phyloP scores from a whole-genome alignment of 2,113 vertebrate species.

The Oncorhynchus nerka region DNA sequence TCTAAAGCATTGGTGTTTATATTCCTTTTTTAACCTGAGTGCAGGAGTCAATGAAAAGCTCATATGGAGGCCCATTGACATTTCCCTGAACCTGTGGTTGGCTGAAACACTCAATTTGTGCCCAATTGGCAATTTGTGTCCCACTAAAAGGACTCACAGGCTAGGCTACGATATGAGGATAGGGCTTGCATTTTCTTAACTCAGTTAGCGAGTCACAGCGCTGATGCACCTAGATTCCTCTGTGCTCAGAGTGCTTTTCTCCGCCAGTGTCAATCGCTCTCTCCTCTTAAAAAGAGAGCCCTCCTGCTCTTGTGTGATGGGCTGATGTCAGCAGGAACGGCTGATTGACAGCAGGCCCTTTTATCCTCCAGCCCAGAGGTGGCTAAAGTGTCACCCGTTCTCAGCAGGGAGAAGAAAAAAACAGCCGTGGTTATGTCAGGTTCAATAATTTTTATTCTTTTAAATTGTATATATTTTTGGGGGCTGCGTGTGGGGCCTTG shows the following conservation, averaged over 20 bases:
- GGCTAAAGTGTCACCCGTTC: not conserved
- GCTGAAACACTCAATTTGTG: slow-evolving; percentile 62
- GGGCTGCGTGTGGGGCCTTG: slow-evolving; percentile 54
- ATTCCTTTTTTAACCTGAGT: not conserved
- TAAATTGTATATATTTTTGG: slow-evolving; percentile 47
- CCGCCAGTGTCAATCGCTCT: slow-evolving; percentile 57
- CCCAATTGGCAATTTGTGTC: slow-evolving; percentile 65
- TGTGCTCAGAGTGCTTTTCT: slow-evolving; percentile 61
- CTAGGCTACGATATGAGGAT: slow-evolving; percentile 7
- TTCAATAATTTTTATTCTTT: slow-evolving; percentile 34
- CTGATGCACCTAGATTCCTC: slow-evolving; percentile 51
- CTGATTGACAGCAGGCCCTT: slow-evolving; percentile 72
- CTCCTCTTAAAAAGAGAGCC: slow-evolving; percentile 60
- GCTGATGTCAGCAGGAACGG: slow-evolving; percentile 72
- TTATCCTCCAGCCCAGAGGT: slow-evolving; percentile 59
- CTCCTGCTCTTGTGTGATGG: slow-evolving; percentile 43
- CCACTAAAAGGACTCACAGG: slow-evolving; percentile 60
- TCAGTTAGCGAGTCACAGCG: slow-evolving; percentile 63
- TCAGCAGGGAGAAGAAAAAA: too few relatives aligned
- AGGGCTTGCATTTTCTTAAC: slow-evolving; percentile 65
- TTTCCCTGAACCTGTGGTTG: slow-evolving; percentile 44
- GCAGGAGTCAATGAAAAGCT: slow-evolving; percentile 62
- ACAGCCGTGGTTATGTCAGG: too few relatives aligned
- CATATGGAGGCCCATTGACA: slow-evolving; percentile 59
- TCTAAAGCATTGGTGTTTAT: not conserved